Base-by-base conservation (phyloP, 2,888 invertebrate species). In the Tricholauxania praeusta region DNA sequence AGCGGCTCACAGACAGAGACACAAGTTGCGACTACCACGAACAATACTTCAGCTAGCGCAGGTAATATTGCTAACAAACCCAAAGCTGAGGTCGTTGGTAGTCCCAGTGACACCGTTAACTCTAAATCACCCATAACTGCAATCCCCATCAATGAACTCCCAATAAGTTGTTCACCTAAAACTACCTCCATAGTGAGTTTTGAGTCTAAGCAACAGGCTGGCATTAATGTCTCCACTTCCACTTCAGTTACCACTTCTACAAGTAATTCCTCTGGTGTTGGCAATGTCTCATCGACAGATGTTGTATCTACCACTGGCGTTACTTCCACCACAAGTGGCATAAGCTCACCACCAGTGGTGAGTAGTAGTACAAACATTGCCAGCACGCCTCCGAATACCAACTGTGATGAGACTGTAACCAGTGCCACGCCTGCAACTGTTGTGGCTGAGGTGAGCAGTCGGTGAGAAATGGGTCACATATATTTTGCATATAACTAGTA, bases 241-340 rank as follows among this genome's bases (percentile, higher is more conserved):
- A n/a, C 57, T n/a, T 10, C 67, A 12, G 15, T 14, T 39, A 66
- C 52, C 7, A 65, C 17, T 17, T 47, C 67, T 47, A 6, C 19
- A 32, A 64, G 14, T 32, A 48, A 60, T 70, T 55, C 74, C 71
- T 53, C 57, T 74, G 47, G 68, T 69, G 55, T 68, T 74, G 39
- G 65, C 66, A 17, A 63, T 57, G 62, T 73, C 49, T 71, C 75
- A 68, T 74, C 76, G 52, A 74, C 75, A 15, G 81, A 83, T 74
- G 77, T 79, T 17, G 77, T 77, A 55, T 79, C 80, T 69, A 80
- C 82, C n/a, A 75, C 75, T 17, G 84, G 85, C 51, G 86, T 86
- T 39, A 86, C 86, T 10, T 86, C 86, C 57, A 86, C 86, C 52
- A 86, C 86, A 28, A 84, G 86, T 75, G 85, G 84, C 72, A 81